Evolutionary conservation across 2,113 vertebrate genomes (phyloP), one percentile per base, ranked within the genome.

Genomic region (Peromyscus leucopus): DNA sequence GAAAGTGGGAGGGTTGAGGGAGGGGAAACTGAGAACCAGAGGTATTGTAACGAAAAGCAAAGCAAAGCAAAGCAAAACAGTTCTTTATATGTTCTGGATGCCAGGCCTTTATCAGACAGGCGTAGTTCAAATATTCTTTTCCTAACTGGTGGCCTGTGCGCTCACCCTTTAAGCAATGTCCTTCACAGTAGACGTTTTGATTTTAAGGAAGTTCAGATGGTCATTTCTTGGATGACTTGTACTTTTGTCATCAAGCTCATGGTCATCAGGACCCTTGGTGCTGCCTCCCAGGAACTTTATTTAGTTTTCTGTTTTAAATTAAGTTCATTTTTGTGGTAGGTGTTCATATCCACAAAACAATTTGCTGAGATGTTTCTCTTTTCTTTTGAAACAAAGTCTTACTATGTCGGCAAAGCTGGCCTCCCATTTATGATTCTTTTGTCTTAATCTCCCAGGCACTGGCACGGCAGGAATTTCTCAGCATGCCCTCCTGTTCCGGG

Each of bases 131-230:
- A 74, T 89, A 87, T 67, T 74, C 79, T 87, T 55, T 92, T 36
- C 46, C 39, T 69, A 39, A 1, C 65, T 22, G 33, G 21, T 36
- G 16, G 31, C 24, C 93, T 83, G 51, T 57, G 13, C 79, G 89
- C 91, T 97, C 12, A 78, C 46, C 76, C 22, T 91, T 46, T 93
- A 61, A 51, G 89, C 10, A 76, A 31, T 89, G n/a, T 67, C 17
- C 69, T 89, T 69, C 28, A 83, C 2, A 74, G 46, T 59, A 93
- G 7, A 74, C 3, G 26, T 51, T 80, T 89, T 96, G 13, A 36
- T 72, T 97, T 78, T 74, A 61, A 83, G 61, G 5, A 90, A 63
- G 16, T 69, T 36, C 33, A 55, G 82, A 5, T 89, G 61, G 75
- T 15, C 55, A 46, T n/a, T 22, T 78, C 74, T 93, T 84, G 85